These are phyloP conservation scores for Helleia helle DNA, from an alignment of 2,888 invertebrate genomes.

Conservation along the genomic window DNA sequence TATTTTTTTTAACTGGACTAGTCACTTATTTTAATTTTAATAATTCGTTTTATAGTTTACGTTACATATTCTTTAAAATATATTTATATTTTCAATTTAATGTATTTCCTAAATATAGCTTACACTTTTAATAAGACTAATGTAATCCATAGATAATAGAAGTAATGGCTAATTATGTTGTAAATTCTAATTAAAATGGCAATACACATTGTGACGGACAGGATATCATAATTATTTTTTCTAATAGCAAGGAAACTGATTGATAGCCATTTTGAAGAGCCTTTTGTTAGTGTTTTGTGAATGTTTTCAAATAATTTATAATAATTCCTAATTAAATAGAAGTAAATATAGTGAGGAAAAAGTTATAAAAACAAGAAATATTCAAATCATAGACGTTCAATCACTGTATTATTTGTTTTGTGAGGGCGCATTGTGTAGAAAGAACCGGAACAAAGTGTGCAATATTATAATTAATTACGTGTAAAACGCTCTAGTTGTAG, in stretches of 20 bases:
- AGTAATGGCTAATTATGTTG: slow-evolving; percentile 22
- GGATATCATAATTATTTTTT: slow-evolving; percentile 65
- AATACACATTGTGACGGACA: slow-evolving; percentile 56
- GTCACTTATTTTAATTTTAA: no score
- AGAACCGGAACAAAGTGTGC: slow-evolving; percentile 59
- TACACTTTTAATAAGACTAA: no score
- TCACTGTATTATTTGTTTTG: slow-evolving; percentile 49
- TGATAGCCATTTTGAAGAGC: slow-evolving; percentile 74
- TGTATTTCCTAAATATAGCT: no score
- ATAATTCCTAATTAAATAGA: slow-evolving; percentile 24
- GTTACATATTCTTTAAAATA: no score
- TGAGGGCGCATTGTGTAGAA: slow-evolving; percentile 49
- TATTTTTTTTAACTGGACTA: no score
- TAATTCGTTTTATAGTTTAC: no score
- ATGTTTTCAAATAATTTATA: slow-evolving; percentile 66
- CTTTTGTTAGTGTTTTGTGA: slow-evolving; percentile 76
- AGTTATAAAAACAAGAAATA: slow-evolving; percentile 25
- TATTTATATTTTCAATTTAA: no score
- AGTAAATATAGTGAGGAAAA: slow-evolving; percentile 21
- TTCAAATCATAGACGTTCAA: slow-evolving; percentile 28
- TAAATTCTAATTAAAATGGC: slow-evolving; percentile 52
- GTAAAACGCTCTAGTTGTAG: slow-evolving; percentile 26
- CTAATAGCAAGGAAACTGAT: slow-evolving; percentile 59
- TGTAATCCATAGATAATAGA: slow-evolving; percentile 45
- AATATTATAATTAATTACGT: slow-evolving; percentile 40